Evolutionary conservation across 2,888 invertebrate species (phyloP).

Genomic region (Macaria liturata): DNA sequence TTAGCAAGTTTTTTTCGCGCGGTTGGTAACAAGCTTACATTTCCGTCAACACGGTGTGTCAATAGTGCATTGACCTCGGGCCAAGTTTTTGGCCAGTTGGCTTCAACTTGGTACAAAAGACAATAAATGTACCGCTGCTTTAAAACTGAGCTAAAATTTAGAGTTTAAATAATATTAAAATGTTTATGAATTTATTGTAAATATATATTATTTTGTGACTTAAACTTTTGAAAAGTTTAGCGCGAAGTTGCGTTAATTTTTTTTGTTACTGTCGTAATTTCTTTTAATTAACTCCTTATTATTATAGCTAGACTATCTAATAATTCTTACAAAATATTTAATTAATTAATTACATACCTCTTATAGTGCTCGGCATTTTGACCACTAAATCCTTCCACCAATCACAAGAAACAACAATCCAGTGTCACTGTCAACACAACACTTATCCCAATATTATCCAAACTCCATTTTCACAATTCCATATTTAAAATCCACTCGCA

Average conservation of each 20-base stretch:
- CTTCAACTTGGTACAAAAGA: conserved; percentile 2
- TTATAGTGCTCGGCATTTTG: conserved; percentile 81
- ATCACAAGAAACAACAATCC: conserved; percentile 48
- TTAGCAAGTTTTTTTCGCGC: conserved; percentile 8
- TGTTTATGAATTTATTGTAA: too few species aligned
- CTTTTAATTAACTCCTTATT: too few species aligned
- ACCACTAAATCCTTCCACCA: conserved; percentile 53
- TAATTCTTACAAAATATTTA: neutral
- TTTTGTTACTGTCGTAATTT: too few species aligned
- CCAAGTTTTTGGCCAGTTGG: conserved; percentile 18
- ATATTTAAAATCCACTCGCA: conserved; percentile 46
- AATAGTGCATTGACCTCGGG: conserved; percentile 56
- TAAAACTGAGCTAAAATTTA: too few species aligned
- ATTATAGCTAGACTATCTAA: too few species aligned
- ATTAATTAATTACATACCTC: conserved; percentile 56
- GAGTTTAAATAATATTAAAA: too few species aligned
- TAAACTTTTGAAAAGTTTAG: too few species aligned
- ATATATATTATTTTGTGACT: too few species aligned
- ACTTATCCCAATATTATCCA: conserved; percentile 50
- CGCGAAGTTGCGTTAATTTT: too few species aligned
- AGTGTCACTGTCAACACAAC: conserved; percentile 47
- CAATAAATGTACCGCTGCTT: too few species aligned
- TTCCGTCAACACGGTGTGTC: conserved; percentile 58
- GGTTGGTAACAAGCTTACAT: conserved; percentile 28
- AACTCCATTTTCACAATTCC: conserved; percentile 56